Conservation (phyloP, 2,113 vertebrate species). For the Datnioides undecimradiatus region DNA sequence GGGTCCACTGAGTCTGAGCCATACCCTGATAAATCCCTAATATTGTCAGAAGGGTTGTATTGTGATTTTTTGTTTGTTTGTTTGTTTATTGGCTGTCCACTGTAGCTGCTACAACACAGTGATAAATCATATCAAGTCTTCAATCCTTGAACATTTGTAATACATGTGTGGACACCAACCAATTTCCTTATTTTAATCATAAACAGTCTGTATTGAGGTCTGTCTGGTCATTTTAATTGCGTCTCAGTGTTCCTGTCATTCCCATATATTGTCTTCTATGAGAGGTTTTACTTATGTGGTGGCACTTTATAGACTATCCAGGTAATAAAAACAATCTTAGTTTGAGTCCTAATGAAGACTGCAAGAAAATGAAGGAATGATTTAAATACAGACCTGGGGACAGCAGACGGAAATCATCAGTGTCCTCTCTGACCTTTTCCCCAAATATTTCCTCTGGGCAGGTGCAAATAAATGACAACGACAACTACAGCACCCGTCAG, state of each 20-base stretch:
- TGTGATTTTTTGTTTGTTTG: not conserved
- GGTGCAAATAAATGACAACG: not conserved
- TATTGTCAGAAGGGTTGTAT: not conserved
- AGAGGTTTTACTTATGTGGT: not conserved
- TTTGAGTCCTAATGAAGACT: not conserved
- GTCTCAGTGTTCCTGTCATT: not conserved
- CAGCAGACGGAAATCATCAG: not conserved
- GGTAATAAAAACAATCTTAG: not conserved
- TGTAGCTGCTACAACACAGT: not conserved
- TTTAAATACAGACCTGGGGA: not conserved
- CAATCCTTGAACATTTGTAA: not conserved
- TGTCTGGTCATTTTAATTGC: not conserved
- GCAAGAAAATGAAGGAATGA: not conserved
- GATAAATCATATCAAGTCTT: not conserved
- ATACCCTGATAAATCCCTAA: not conserved
- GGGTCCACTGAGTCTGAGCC: not conserved
- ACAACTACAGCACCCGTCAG: not conserved
- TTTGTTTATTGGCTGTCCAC: not conserved
- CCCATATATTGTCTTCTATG: not conserved
- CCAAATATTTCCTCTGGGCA: not conserved
- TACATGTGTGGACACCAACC: not conserved
- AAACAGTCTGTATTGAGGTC: not conserved
- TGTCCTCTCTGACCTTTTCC: not conserved
- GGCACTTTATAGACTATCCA: not conserved
- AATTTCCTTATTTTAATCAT: not conserved